Evolutionary conservation across 2,797 vertebrate species (phyloP), one percentile per base, ranked within the genome.

Genomic region (Sebastes nivosus): DNA sequence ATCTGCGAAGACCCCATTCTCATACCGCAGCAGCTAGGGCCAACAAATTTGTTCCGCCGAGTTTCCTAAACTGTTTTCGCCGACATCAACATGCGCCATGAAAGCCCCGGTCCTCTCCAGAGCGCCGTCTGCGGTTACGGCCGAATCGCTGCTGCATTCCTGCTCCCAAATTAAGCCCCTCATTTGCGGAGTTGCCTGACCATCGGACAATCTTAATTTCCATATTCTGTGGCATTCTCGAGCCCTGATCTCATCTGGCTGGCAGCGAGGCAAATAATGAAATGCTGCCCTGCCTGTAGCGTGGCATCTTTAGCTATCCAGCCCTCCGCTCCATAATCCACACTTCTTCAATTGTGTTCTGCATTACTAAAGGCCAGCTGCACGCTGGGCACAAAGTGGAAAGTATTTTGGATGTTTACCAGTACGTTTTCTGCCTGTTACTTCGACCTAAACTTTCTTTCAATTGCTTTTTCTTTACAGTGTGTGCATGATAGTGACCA

Each of bases 151-250:
- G 87, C 29, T 64, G 68, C 86, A 93, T 93, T 92, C 89, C 88
- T 80, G 76, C 73, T 59, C 77, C 86, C 82, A 92, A 94, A 92
- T 93, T 89, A 93, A 92, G 90, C 79, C 89, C 86, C 90, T 93
- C 87, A 88, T 93, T 93, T 92, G 88, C 13, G 70, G 89, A 85
- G 84, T 55, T 79, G 91, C 87, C 86, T 82, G 77, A 88, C 89
- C 87, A 85, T 82, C 64, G 66, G 86, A 76, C 87, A 77, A 86
- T 94, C 89, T 91, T 90, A 86, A 94, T 93, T 94, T 93, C 92
- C 92, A 90, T 90, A 92, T 90, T 94, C 83, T 85, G 82, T 58
- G 78, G 90, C 89, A 82, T 93, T 91, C 88, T 85, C 60, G 0
- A 57, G 81, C 70, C 38, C 80, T 94, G 90, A 94, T 84, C 86